Conservation (phyloP, 2,797 vertebrate genomes). For the Dicrostonyx torquatus region DNA sequence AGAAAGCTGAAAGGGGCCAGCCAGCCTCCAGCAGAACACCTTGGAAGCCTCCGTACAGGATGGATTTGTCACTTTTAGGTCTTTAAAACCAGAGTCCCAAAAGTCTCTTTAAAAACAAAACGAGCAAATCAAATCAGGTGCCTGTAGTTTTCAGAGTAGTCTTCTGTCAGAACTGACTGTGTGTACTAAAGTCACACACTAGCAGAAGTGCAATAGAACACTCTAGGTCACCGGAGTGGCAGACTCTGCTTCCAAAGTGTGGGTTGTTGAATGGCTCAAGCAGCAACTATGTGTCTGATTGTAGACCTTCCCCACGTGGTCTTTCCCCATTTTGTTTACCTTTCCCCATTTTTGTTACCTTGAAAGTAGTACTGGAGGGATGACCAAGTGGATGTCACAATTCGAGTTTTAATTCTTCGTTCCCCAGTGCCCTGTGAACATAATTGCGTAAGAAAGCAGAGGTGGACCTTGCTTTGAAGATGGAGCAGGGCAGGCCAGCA, state of each 20-base stretch:
- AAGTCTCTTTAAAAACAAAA: neutral
- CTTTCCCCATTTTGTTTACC: neutral
- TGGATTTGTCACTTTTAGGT: neutral
- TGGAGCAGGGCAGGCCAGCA: neutral
- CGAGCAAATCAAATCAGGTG: neutral
- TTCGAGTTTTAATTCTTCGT: slow-evolving; percentile 3
- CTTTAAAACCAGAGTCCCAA: neutral
- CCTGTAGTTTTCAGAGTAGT: neutral
- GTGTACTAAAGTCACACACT: neutral
- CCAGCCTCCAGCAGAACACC: neutral
- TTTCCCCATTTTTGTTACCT: neutral
- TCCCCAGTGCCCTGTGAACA: neutral
- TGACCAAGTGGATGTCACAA: neutral
- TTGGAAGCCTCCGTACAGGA: neutral
- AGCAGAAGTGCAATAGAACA: neutral
- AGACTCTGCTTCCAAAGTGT: neutral
- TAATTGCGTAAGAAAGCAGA: slow-evolving; percentile 3
- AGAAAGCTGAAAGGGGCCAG: neutral
- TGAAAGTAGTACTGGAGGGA: neutral
- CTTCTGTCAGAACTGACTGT: neutral
- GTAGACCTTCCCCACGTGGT: neutral
- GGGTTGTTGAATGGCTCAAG: neutral
- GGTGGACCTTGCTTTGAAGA: neutral
- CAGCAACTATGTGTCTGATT: neutral
- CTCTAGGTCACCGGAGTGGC: neutral